Evolutionary conservation across 1,140 invertebrate species (phyloP).

Genomic region (Luehdorfia chinensis): DNA sequence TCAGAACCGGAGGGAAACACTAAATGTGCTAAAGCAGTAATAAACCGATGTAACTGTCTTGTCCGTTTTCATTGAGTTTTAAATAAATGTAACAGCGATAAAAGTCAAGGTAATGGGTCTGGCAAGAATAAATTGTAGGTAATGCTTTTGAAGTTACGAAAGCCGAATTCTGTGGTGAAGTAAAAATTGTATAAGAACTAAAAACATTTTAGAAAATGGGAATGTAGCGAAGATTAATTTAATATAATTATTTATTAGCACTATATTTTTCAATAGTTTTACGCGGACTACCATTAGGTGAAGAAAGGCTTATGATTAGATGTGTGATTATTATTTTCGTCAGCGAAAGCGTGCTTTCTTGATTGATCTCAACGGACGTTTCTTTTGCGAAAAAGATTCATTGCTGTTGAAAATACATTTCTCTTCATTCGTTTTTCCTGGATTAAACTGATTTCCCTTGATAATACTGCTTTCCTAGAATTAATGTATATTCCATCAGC

Average conservation of each 20-base stretch:
- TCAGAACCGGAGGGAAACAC: neutral
- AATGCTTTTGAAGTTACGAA: neutral
- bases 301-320: too few species aligned
- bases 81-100: constrained; percentile 7
- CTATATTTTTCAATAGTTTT: too few species aligned
- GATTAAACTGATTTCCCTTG: constrained; percentile 9
- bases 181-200: too few species aligned
- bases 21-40: constrained; percentile 4
- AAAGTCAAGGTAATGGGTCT: constrained; percentile 4
- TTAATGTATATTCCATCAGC: constrained; percentile 6
- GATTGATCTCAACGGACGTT: too few species aligned
- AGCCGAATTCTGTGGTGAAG: too few species aligned
- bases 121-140: neutral
- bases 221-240: too few species aligned
- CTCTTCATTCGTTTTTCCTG: neutral
- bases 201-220: too few species aligned
- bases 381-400: too few species aligned
- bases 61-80: constrained; percentile 11
- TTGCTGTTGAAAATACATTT: constrained; percentile 1
- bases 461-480: constrained; percentile 8
- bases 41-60: constrained; percentile 8
- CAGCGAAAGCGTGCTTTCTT: too few species aligned
- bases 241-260: too few species aligned
- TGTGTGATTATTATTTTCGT: too few species aligned
- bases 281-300: too few species aligned